Evolutionary conservation across 2,797 vertebrate species (phyloP), one percentile per base, ranked within the genome.

Genomic region (Enteromius paludinosus): DNA sequence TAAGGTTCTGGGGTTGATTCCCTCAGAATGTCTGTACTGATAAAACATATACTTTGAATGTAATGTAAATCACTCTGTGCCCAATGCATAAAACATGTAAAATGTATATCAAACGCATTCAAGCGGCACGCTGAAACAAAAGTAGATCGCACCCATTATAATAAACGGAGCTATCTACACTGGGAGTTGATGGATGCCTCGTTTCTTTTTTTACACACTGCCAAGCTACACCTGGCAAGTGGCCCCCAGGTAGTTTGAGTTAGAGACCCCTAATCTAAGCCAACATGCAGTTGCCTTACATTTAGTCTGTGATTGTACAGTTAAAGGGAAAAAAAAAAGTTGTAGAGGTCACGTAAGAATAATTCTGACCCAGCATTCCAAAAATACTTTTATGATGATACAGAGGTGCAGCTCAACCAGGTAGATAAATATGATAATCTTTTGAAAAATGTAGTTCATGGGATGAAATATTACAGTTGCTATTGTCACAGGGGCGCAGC

Each of bases 341-440:
- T 87, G 70, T 62, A 76, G 79, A 86, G 84, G 73, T 87, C 82
- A 86, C 18, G 1, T 30, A 73, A 82, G 75, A 82, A 68, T 41
- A 86, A 54, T 65, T 84, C 86, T 38, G 49, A 79, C 59, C 79
- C 65, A 69, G 79, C 76, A 77, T 45, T 79, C 84, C 79, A 80
- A 87, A 87, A 84, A 86, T 84, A 86, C 82, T 82, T 85, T 83
- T 82, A 49, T 88, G 83, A 88, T 88, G 87, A 88, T 86, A 81
- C 84, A 86, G 85, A 83, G 83, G 79, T 83, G 54, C 68, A 84
- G 75, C 84, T 83, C 74, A 87, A 85, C 84, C 56, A 81, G 82
- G 82, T 81, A 84, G 85, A 89, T 87, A 88, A 89, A 89, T 87
- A 85, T 81, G 81, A 82, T 88, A 83, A 86, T 87, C 76, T 88